Conservation (phyloP, 2,888 invertebrate species). For the Eutolmus rufibarbis region DNA sequence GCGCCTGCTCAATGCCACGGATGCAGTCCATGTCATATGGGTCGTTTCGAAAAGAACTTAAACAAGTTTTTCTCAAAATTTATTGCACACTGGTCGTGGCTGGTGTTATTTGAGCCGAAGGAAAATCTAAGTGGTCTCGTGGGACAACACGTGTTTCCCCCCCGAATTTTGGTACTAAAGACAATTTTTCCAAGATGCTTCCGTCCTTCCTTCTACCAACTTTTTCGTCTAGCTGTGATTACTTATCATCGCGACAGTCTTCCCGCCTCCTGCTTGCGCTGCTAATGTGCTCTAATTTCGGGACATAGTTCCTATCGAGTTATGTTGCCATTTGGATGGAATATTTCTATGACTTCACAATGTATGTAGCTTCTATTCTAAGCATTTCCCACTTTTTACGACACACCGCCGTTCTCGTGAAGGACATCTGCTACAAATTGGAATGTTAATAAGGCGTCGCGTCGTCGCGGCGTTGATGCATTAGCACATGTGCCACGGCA, state of each 20-base stretch:
- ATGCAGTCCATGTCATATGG: constrained; percentile 1
- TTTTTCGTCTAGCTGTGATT: not conserved
- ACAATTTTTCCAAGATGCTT: constrained; percentile 4
- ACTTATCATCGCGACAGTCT: not conserved
- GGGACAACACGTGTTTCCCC: constrained; percentile 22
- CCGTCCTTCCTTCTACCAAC: not conserved
- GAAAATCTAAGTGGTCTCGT: constrained; percentile 6
- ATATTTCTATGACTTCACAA: not conserved
- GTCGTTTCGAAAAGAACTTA: constrained; percentile 5
- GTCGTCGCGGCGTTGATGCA: not conserved
- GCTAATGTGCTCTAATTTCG: constrained; percentile 34
- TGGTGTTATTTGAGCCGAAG: not conserved
- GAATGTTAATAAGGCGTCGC: not conserved
- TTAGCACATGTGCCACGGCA: not conserved
- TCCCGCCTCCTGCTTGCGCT: not conserved
- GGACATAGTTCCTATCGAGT: not conserved
- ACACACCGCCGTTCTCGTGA: not conserved
- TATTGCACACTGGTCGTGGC: not conserved
- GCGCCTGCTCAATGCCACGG: not conserved
- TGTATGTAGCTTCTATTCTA: not conserved
- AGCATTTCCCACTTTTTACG: constrained; percentile 1
- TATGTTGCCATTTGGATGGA: not conserved
- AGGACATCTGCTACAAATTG: constrained; percentile 33
- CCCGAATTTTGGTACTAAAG: not conserved
- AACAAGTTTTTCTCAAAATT: constrained; percentile 30